Conservation (phyloP, 2,113 vertebrate species). For the Hyperopisus bebe region DNA sequence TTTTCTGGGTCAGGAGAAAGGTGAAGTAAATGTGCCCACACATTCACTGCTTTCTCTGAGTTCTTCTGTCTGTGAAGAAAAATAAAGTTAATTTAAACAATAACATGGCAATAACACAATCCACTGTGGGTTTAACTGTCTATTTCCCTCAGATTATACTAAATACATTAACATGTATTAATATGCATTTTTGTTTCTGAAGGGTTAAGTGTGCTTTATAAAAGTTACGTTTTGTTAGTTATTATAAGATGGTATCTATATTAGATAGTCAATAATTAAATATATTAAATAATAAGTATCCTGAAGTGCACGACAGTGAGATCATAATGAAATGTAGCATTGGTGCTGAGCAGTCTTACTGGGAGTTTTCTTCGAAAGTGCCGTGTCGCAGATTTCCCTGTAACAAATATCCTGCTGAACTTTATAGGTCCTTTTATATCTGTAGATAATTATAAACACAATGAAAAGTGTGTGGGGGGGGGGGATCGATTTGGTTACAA, state of each 20-base stretch:
- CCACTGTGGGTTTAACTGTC: background rate
- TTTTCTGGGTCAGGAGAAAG: background rate
- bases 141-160: background rate
- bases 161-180: background rate
- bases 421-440: slow-evolving; percentile 66
- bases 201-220: background rate
- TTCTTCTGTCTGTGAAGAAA: slow-evolving; percentile 53
- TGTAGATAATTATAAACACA: slow-evolving; percentile 29
- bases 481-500: background rate
- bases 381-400: slow-evolving; percentile 63
- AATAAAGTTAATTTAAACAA: slow-evolving; percentile 10
- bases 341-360: slow-evolving; percentile 56
- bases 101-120: background rate
- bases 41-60: slow-evolving; percentile 54
- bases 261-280: background rate
- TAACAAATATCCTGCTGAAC: slow-evolving; percentile 66
- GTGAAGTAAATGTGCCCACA: slow-evolving; percentile 30
- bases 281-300: background rate
- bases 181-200: background rate
- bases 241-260: background rate
- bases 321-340: background rate
- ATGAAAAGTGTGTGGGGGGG: background rate
- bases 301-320: background rate
- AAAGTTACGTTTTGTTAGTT: background rate
- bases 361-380: slow-evolving; percentile 35